Conservation (phyloP, 1,140 invertebrate genomes). For the Cydia pomonella region DNA sequence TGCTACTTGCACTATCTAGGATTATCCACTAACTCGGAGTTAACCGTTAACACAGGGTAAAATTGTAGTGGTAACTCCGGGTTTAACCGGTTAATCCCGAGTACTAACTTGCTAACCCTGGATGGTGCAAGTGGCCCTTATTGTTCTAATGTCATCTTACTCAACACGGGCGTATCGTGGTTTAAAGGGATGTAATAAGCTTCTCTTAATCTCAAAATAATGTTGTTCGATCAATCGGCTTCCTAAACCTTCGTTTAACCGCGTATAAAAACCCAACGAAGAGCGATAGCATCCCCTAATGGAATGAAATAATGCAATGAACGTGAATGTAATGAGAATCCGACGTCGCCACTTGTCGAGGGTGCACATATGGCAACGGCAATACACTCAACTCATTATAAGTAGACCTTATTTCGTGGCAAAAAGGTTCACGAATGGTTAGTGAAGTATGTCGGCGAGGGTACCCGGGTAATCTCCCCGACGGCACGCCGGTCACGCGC, state of each 20-base stretch:
- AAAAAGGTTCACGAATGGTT: no score
- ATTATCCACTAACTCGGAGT: no score
- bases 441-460: background rate
- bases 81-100: no score
- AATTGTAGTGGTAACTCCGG: no score
- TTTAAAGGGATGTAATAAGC: conserved; percentile 3
- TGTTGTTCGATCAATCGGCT: background rate
- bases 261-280: conserved; percentile 16
- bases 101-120: no score
- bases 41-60: no score
- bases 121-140: no score
- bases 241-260: conserved; percentile 25
- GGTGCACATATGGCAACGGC: conserved; percentile 43
- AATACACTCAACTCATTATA: no score
- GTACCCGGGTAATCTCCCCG: conserved; percentile 51
- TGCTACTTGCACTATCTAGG: no score
- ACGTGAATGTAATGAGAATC: conserved; percentile 57
- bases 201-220: background rate
- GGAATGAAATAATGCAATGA: conserved; percentile 56
- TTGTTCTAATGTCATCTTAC: background rate
- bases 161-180: background rate
- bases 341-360: conserved; percentile 43
- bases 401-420: no score
- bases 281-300: conserved; percentile 38
- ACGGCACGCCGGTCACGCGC: conserved; percentile 44